phyloP scores from a whole-genome alignment of 2,797 vertebrate species.

The Glyptemys insculpta region DNA sequence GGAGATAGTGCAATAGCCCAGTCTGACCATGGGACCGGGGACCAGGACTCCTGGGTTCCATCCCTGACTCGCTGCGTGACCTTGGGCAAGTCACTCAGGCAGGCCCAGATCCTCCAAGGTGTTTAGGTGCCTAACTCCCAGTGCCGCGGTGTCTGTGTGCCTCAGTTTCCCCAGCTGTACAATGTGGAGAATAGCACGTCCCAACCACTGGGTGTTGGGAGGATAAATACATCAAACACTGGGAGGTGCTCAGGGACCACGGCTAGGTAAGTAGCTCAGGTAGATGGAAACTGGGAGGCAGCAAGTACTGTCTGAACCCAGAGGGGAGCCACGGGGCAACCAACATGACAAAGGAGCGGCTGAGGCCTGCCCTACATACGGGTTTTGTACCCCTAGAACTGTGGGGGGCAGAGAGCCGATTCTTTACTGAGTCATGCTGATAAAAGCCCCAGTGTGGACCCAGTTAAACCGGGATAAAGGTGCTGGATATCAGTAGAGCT shows the following conservation, averaged over 20 bases:
- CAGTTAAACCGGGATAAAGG: background rate
- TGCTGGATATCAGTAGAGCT: background rate
- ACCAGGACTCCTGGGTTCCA: background rate
- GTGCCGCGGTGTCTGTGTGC: background rate
- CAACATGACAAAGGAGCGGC: background rate
- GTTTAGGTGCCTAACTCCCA: background rate
- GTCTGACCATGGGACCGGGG: background rate
- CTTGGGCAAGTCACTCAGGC: background rate
- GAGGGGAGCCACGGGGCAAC: background rate
- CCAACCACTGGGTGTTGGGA: background rate
- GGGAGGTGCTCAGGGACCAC: background rate
- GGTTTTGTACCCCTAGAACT: background rate
- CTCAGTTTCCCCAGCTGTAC: background rate
- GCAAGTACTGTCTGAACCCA: too few relatives aligned
- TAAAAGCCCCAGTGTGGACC: background rate
- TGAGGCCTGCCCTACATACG: too few relatives aligned
- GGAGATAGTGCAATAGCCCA: background rate
- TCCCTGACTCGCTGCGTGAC: background rate
- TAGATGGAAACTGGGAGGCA: background rate
- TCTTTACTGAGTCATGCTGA: background rate
- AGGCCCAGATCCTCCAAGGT: background rate
- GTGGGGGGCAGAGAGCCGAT: background rate
- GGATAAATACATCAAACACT: background rate
- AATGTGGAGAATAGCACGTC: background rate
- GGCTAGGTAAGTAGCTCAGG: background rate